Conservation (phyloP, 2,113 vertebrate species). For the Lycaon pictus region DNA sequence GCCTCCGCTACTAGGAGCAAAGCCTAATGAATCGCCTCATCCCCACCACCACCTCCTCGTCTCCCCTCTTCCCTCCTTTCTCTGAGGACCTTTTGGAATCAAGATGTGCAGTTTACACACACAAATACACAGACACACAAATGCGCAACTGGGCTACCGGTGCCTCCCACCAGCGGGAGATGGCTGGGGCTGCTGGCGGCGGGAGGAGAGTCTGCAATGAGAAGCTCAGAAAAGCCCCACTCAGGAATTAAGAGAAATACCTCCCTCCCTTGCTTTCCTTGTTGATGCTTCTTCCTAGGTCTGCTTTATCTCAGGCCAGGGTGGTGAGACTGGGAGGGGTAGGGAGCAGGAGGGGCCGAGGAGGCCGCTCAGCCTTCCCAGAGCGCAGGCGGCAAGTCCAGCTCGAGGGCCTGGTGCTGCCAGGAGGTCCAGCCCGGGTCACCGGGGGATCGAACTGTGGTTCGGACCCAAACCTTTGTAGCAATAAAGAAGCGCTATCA, state of each 20-base stretch:
- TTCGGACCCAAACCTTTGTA: not conserved
- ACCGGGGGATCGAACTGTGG: not conserved
- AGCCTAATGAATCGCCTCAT: not conserved
- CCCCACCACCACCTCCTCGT: not conserved
- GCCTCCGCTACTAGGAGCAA: not conserved
- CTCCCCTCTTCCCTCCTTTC: not conserved
- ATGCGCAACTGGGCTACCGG: not conserved
- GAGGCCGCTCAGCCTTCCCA: rapidly evolving
- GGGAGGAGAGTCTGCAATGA: not conserved
- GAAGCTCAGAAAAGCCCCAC: not conserved
- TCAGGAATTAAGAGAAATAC: not conserved
- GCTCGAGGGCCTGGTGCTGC: not conserved
- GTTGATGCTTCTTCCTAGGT: not conserved
- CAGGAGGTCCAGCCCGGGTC: not conserved
- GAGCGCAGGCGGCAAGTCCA: not conserved
- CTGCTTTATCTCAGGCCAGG: not conserved
- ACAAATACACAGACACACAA: not conserved
- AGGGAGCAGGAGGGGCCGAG: rapidly evolving
- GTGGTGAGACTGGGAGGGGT: not conserved
- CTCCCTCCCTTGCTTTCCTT: no score
- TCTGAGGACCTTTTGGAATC: not conserved
- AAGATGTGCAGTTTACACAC: not conserved
- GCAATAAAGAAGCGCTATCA: not conserved
- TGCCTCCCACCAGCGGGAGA: not conserved
- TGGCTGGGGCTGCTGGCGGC: not conserved